phyloP scores from a whole-genome alignment of 2,888 invertebrate genomes.

The Mylabris sibirica region DNA sequence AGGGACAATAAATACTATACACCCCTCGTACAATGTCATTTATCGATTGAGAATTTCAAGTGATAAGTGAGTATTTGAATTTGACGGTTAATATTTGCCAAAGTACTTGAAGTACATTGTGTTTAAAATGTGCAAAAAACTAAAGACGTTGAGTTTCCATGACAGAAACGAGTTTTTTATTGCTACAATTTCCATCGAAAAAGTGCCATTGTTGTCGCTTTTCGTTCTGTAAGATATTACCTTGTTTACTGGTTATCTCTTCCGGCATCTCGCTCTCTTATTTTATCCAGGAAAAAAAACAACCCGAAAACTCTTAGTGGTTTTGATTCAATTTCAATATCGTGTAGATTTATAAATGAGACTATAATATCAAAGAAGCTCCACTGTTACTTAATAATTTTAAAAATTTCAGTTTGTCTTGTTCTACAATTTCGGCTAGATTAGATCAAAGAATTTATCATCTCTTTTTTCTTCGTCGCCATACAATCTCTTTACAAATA shows the following conservation, averaged over 20 bases:
- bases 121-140: no score
- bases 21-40: no score
- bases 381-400: no score
- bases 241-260: neutral
- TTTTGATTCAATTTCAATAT: neutral
- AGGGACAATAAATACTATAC: no score
- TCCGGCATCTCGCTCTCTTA: neutral
- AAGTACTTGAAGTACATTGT: no score
- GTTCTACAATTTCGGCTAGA: neutral
- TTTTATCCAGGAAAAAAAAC: neutral
- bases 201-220: slow-evolving; percentile 9
- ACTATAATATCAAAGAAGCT: no score
- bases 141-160: no score
- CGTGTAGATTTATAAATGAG: no score
- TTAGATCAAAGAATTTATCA: neutral
- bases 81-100: no score
- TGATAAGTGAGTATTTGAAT: no score
- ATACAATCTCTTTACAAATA: neutral
- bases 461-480: neutral
- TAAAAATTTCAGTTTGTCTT: no score
- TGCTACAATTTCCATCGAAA: neutral
- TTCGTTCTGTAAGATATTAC: neutral
- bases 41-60: no score
- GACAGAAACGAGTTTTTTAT: neutral
- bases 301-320: neutral